phyloP scores from a whole-genome alignment of 2,113 vertebrate species.

The Lonchura striata region DNA sequence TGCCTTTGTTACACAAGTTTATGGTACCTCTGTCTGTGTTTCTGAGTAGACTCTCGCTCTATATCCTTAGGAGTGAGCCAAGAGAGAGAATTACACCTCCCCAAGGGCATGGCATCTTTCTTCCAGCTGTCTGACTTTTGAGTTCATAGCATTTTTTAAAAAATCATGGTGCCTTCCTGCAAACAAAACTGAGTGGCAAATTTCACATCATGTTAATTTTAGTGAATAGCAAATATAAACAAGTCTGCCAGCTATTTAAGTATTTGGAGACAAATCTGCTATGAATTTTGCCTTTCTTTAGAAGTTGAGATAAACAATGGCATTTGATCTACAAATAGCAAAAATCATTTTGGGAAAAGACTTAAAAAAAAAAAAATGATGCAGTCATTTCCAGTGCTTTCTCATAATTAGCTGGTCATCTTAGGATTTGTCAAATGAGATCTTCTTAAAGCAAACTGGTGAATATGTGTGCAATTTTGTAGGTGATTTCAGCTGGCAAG shows the following conservation, averaged over 20 bases:
- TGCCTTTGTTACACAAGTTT: not conserved
- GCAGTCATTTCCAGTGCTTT: not conserved
- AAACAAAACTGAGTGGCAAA: not conserved
- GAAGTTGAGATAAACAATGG: constrained; percentile 7
- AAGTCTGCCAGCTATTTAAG: not conserved
- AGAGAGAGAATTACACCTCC: not conserved
- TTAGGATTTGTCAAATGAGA: not conserved
- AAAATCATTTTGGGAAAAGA: not conserved
- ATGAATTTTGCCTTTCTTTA: not conserved
- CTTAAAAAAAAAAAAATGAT: not conserved
- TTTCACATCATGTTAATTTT: not conserved
- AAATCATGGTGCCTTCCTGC: not conserved
- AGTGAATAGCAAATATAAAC: not conserved
- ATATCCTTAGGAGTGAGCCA: not conserved
- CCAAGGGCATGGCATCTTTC: not conserved
- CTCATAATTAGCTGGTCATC: not conserved
- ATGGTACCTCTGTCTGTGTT: not conserved
- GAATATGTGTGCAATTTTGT: not conserved
- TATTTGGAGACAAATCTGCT: not conserved
- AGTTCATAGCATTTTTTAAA: not conserved
- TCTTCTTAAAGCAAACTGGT: not conserved
- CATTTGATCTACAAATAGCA: constrained; percentile 16
- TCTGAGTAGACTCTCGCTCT: not conserved
- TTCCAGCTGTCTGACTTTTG: not conserved
- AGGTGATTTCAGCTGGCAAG: not conserved